These are phyloP conservation scores for Kryptopterus vitreolus DNA, from an alignment of 2,797 vertebrate species.

Conservation along the genomic window DNA sequence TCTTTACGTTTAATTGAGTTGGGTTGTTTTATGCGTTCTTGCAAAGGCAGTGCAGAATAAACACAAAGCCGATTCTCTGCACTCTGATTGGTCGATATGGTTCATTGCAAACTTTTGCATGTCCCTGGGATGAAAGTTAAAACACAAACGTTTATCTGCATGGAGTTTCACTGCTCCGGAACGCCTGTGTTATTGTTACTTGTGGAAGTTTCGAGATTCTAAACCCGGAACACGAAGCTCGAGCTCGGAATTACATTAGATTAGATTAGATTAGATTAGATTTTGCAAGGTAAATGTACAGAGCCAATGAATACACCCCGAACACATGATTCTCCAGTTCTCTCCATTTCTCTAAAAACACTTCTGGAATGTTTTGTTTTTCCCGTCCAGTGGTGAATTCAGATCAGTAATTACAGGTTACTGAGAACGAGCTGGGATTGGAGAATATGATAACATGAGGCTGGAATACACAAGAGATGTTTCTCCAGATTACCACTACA, in stretches of 20 bases:
- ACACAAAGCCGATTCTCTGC: neutral
- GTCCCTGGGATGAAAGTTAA: neutral
- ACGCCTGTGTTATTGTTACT: neutral
- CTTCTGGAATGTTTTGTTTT: too few species aligned
- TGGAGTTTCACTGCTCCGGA: neutral
- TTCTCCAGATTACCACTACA: too few species aligned
- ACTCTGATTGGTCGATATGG: slow-evolving; percentile 14
- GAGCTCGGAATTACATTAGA: too few species aligned
- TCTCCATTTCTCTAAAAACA: neutral
- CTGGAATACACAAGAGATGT: too few species aligned
- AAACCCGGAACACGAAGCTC: neutral
- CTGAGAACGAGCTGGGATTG: neutral
- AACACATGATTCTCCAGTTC: neutral
- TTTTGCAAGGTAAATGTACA: too few species aligned
- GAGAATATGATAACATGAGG: too few species aligned
- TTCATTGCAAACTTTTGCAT: slow-evolving; percentile 21
- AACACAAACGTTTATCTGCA: slow-evolving; percentile 7
- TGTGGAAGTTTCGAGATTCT: neutral
- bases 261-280: too few species aligned
- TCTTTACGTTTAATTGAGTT: neutral
- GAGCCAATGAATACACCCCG: neutral
- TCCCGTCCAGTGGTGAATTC: too few species aligned
- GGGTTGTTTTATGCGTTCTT: neutral
- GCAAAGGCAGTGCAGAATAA: neutral
- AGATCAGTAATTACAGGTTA: neutral